Percentiles rank a stretch among this genome's conserved stretches.
Conservation (phyloP, 2,888 invertebrate genomes). For the Eupithecia subfuscata region DNA sequence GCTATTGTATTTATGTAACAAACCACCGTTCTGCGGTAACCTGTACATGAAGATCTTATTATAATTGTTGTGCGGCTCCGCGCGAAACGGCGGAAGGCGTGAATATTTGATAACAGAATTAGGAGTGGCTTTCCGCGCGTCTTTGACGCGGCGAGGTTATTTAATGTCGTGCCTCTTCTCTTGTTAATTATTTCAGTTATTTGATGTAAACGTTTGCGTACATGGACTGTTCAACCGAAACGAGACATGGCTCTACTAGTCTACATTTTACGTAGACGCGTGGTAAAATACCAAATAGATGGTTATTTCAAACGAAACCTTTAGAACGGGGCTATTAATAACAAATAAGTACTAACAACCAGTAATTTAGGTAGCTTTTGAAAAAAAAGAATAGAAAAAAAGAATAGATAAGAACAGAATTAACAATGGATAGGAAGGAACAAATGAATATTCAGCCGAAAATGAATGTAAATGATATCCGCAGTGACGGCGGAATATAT, state of each 20-base stretch:
- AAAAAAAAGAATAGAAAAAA: neutral
- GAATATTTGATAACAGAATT: constrained; percentile 28
- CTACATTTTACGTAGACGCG: neutral
- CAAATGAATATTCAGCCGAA: constrained; percentile 65
- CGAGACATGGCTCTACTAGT: neutral
- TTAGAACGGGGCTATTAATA: neutral
- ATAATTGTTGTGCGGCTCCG: constrained; percentile 29
- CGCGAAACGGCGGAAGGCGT: constrained; percentile 21
- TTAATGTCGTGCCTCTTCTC: constrained; percentile 3
- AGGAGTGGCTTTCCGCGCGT: constrained; percentile 18
- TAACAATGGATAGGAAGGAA: constrained; percentile 14
- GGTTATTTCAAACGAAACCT: neutral
- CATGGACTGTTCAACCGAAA: neutral
- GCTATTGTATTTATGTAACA: neutral
- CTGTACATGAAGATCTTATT: constrained; percentile 16
- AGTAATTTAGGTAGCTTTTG: neutral
- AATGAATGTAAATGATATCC: constrained; percentile 68
- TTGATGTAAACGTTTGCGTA: constrained; percentile 8
- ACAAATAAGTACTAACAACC: neutral
- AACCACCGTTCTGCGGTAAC: constrained; percentile 8
- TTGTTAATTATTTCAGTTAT: constrained; percentile 13
- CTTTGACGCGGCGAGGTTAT: constrained; percentile 9
- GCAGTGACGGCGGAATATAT: constrained; percentile 65
- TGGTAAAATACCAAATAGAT: neutral
- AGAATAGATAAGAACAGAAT: neutral